Evolutionary conservation across 2,797 vertebrate genomes (phyloP).

Genomic region (Micromesistius poutassou): DNA sequence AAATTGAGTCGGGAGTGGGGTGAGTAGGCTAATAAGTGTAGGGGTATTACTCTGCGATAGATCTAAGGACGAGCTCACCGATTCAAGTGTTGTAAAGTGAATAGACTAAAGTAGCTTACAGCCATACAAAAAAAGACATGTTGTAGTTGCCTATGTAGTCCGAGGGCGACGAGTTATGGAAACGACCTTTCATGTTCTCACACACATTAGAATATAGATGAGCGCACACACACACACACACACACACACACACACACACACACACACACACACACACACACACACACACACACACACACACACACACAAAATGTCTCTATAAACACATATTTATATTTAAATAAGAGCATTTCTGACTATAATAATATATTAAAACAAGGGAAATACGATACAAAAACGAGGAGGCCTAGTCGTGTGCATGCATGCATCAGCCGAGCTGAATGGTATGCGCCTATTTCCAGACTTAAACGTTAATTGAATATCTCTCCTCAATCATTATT

Average conservation of each 20-base stretch:
- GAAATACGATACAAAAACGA: background rate
- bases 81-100: slow-evolving; percentile 40
- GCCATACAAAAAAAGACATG: background rate
- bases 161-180: background rate
- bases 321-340: background rate
- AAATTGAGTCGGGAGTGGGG: slow-evolving; percentile 57
- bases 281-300: background rate
- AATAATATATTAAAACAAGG: too few species aligned
- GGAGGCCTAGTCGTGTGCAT: too few species aligned
- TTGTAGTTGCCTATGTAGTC: too few species aligned
- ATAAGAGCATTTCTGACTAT: too few species aligned
- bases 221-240: too few species aligned
- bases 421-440: too few species aligned
- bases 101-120: slow-evolving; percentile 17
- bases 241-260: background rate
- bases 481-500: too few species aligned
- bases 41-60: slow-evolving; percentile 73
- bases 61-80: slow-evolving; percentile 72
- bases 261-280: background rate
- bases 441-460: too few species aligned
- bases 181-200: slow-evolving; percentile 1
- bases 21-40: slow-evolving; percentile 46
- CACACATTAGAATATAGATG: slow-evolving; percentile 3
- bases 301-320: background rate
- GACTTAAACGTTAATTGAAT: too few species aligned